phyloP scores from a whole-genome alignment of 2,797 vertebrate species.

The Tapirus indicus region DNA sequence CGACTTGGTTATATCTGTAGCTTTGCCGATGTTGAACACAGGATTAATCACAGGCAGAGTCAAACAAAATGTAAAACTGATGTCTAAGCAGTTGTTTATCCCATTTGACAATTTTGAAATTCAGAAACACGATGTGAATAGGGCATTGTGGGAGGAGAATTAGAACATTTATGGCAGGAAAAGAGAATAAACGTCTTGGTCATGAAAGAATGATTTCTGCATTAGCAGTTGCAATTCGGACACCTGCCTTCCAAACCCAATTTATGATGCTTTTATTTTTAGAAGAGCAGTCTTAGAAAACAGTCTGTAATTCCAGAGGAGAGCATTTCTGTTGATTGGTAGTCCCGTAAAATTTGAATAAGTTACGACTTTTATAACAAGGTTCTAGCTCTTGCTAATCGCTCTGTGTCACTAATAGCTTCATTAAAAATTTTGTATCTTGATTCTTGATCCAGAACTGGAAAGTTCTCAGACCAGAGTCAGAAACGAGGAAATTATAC shows the following conservation, averaged over 20 bases:
- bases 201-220: conserved; percentile 76
- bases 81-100: conserved; percentile 50
- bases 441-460: conserved; percentile 53
- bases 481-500: conserved; percentile 83
- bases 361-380: conserved; percentile 75
- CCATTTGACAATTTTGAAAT: conserved; percentile 70
- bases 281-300: conserved; percentile 70
- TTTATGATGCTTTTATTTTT: conserved; percentile 52
- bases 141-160: conserved; percentile 73
- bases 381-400: conserved; percentile 72
- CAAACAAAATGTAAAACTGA: neutral
- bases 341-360: conserved; percentile 68
- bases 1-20: conserved; percentile 39
- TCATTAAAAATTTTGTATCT: conserved; percentile 73
- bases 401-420: conserved; percentile 44
- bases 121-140: conserved; percentile 61
- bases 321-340: conserved; percentile 68
- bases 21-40: conserved; percentile 36
- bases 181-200: conserved; percentile 74
- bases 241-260: conserved; percentile 12
- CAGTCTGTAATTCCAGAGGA: conserved; percentile 69
- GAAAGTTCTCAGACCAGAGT: conserved; percentile 74
- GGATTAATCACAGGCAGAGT: conserved; percentile 47
- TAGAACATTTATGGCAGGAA: conserved; percentile 57
- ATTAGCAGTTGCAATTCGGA: neutral